Conservation (phyloP, 92 coral and sea anemone species). For the Plumapathes pennacea region DNA sequence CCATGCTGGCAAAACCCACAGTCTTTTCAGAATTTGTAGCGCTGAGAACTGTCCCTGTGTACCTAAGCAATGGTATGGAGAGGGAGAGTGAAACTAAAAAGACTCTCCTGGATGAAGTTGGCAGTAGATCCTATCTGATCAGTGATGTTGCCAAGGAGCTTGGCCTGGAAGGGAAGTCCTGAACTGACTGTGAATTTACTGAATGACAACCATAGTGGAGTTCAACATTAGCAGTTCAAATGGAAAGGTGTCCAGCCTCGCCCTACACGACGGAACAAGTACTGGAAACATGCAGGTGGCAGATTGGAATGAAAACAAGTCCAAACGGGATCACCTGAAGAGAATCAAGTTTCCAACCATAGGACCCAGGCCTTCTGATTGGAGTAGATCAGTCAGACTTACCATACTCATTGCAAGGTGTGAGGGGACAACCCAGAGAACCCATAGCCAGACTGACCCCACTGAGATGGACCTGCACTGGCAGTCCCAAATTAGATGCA, state of each 20-base stretch:
- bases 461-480: conserved; percentile 50
- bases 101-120: conserved; percentile 28
- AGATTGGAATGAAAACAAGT: conserved; percentile 33
- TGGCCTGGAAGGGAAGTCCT: conserved; percentile 43
- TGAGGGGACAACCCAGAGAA: conserved; percentile 22
- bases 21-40: conserved; percentile 9
- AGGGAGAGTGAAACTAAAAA: conserved; percentile 9
- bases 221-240: conserved; percentile 35
- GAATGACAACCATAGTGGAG: conserved; percentile 37
- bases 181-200: conserved; percentile 40
- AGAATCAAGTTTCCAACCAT: conserved; percentile 18
- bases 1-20: background rate
- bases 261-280: conserved; percentile 52
- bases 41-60: conserved; percentile 37
- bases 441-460: conserved; percentile 31
- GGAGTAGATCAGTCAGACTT: conserved; percentile 32
- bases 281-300: conserved; percentile 52
- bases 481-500: background rate
- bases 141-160: conserved; percentile 39
- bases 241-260: conserved; percentile 13
- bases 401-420: conserved; percentile 21
- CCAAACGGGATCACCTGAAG: conserved; percentile 28
- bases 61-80: conserved; percentile 21
- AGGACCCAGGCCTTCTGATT: conserved; percentile 30
- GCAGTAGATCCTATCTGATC: conserved; percentile 21